Percentiles rank a stretch among this genome's conserved stretches.
Conservation (phyloP, 2,888 invertebrate species). For the Epicampocera succincta region DNA sequence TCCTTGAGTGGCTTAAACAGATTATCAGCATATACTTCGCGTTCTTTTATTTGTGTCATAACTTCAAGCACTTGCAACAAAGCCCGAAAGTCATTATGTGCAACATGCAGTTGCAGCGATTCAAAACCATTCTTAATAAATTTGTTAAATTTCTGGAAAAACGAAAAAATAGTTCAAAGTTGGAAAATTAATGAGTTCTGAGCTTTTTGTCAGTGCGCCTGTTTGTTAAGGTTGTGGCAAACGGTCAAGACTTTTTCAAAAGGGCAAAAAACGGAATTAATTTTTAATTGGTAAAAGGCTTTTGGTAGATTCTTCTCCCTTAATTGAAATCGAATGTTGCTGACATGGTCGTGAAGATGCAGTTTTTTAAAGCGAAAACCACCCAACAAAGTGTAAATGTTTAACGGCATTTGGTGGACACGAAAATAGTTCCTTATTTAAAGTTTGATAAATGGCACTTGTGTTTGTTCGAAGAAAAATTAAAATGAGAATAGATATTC, state of each 20-base stretch:
- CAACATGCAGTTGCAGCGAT: conserved; percentile 87
- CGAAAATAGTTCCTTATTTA: too few relatives aligned
- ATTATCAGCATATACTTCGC: conserved; percentile 89
- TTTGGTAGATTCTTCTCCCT: background rate
- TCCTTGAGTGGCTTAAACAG: conserved; percentile 95
- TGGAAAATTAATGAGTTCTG: conserved; percentile 7
- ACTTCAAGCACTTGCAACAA: conserved; percentile 92
- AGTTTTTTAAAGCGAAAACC: too few relatives aligned
- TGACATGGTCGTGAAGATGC: too few relatives aligned
- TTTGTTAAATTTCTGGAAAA: conserved; percentile 85
- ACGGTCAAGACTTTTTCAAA: background rate
- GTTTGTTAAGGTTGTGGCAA: background rate
- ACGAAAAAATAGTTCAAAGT: background rate
- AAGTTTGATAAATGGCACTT: too few relatives aligned
- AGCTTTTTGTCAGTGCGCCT: background rate
- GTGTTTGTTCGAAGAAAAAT: too few relatives aligned
- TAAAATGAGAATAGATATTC: too few relatives aligned
- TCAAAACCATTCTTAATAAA: conserved; percentile 90
- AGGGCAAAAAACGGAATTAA: background rate
- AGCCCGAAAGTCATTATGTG: conserved; percentile 92
- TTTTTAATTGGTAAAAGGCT: background rate
- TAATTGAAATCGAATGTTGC: too few relatives aligned
- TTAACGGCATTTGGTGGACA: too few relatives aligned
- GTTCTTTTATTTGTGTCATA: conserved; percentile 86
- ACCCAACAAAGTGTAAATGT: too few relatives aligned